Percentiles rank a stretch among this genome's conserved stretches.
These are phyloP conservation scores for Carollia perspicillata DNA, from an alignment of 2,113 vertebrate genomes.

Conservation along the genomic window DNA sequence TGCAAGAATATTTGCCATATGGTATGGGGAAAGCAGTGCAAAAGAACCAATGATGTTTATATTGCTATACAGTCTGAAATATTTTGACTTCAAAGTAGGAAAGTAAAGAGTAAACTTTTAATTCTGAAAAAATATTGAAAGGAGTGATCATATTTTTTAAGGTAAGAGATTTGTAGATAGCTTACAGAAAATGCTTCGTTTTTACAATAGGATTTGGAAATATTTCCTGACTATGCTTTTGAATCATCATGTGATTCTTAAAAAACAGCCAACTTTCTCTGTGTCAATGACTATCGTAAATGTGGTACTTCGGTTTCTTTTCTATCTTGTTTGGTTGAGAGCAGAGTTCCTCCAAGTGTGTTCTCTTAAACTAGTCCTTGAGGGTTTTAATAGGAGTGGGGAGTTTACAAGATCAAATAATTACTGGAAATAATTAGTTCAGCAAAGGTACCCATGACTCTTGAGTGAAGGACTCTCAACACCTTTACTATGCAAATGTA, in stretches of 20 bases:
- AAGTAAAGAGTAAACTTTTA: background rate
- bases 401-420: slow-evolving; percentile 15
- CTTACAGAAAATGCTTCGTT: slow-evolving; percentile 27
- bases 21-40: background rate
- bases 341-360: background rate
- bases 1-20: background rate
- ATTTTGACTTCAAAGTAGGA: background rate
- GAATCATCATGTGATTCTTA: background rate
- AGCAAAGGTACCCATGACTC: background rate
- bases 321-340: background rate
- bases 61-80: background rate
- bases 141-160: background rate
- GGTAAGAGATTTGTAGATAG: background rate
- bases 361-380: background rate
- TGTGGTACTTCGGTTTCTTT: background rate
- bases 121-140: slow-evolving; percentile 21
- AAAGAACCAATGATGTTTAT: background rate
- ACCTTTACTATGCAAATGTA: background rate
- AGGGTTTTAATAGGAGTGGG: background rate
- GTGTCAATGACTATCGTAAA: background rate
- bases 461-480: background rate
- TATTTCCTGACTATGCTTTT: slow-evolving; percentile 6
- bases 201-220: slow-evolving; percentile 7
- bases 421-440: slow-evolving; percentile 21
- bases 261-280: slow-evolving; percentile 1